Percentiles rank a stretch among this genome's conserved stretches.
Evolutionary conservation across 2,888 invertebrate species (phyloP).

Genomic region (Trachelus tabidus): DNA sequence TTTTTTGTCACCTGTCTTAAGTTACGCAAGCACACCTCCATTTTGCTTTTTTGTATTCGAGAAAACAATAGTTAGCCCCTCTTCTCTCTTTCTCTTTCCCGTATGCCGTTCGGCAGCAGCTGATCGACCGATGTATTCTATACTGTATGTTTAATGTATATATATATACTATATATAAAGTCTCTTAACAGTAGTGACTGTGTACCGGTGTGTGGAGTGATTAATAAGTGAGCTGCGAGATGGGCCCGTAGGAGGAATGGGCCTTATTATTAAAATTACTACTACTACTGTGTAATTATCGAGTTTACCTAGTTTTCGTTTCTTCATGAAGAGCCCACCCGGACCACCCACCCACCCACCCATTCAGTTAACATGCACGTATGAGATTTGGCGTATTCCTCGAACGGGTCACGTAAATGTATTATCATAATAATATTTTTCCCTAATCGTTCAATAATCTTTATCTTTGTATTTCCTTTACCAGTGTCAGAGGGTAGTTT

Average conservation of each 20-base stretch:
- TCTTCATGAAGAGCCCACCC: no score
- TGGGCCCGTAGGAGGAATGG: no score
- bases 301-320: no score
- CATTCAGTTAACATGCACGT: no score
- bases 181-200: slow-evolving; percentile 52
- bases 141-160: slow-evolving; percentile 24
- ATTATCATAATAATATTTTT: no score
- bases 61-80: slow-evolving; percentile 11
- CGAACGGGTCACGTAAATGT: no score
- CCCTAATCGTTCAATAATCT: no score
- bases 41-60: slow-evolving; percentile 9
- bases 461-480: background rate
- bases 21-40: slow-evolving; percentile 22
- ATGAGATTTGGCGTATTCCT: no score
- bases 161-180: slow-evolving; percentile 39
- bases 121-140: no score
- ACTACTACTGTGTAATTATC: no score
- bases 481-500: background rate
- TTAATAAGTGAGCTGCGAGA: slow-evolving; percentile 12
- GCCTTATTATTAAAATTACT: no score
- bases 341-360: no score
- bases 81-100: background rate
- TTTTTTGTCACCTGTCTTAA: slow-evolving; percentile 27
- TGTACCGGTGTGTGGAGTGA: slow-evolving; percentile 40
- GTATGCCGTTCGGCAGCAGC: background rate